Conservation (phyloP, 2,888 invertebrate species). For the Tetragnatha montana region DNA sequence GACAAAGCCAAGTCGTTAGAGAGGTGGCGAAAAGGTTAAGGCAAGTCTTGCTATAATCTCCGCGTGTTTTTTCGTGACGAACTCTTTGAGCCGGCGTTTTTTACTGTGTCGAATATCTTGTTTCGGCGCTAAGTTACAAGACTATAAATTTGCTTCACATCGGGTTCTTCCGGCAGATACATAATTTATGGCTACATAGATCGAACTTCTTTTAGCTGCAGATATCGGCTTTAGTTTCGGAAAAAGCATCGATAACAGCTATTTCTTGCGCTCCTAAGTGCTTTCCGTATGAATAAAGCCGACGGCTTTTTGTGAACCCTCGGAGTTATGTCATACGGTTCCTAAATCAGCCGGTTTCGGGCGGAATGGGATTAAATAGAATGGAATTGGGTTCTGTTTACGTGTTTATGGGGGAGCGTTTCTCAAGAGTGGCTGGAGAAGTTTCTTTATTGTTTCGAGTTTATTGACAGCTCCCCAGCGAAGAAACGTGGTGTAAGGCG, state of each 20-base stretch:
- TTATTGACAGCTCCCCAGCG: too few species aligned
- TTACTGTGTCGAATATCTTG: conserved; percentile 31
- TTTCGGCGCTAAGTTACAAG: conserved; percentile 22
- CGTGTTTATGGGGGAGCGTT: neutral
- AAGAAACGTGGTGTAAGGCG: too few species aligned
- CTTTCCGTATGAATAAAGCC: neutral
- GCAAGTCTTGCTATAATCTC: conserved; percentile 9
- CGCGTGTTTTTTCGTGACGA: too few species aligned
- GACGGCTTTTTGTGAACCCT: neutral
- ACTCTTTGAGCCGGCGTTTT: too few species aligned
- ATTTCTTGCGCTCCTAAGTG: neutral
- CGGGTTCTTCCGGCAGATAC: conserved; percentile 28
- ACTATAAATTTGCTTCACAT: conserved; percentile 48
- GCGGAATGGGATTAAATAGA: neutral
- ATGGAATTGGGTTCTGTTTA: neutral
- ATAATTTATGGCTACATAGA: conserved; percentile 32
- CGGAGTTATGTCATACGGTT: neutral
- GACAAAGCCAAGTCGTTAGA: neutral
- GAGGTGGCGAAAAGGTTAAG: conserved; percentile 1
- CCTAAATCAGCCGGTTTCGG: neutral
- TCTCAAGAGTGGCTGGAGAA: too few species aligned
- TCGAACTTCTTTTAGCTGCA: conserved; percentile 27
- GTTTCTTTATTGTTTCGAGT: neutral
- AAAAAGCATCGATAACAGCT: neutral
- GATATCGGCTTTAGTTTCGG: neutral